These are phyloP conservation scores for Nowickia ferox DNA, from an alignment of 2,888 invertebrate species.

Conservation along the genomic window DNA sequence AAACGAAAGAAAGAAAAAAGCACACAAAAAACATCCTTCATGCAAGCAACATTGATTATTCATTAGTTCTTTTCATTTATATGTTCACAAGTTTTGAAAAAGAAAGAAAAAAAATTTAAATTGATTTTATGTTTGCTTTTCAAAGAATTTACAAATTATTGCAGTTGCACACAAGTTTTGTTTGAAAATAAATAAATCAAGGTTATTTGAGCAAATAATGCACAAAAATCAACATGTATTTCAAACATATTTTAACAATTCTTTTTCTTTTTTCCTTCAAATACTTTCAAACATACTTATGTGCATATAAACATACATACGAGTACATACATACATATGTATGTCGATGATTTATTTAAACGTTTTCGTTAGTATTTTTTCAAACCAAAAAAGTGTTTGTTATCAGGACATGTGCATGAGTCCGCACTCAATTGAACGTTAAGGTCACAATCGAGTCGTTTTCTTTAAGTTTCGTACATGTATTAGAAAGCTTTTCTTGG, in stretches of 20 bases:
- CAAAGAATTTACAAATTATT: conserved; percentile 45
- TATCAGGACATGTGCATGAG: background rate
- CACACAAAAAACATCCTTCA: conserved; percentile 29
- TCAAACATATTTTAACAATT: background rate
- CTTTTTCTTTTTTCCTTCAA: background rate
- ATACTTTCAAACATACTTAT: too few species aligned
- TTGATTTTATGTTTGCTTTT: conserved; percentile 52
- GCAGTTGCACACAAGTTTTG: conserved; percentile 10
- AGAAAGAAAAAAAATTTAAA: background rate
- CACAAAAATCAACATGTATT: conserved; percentile 27
- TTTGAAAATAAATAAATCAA: conserved; percentile 45
- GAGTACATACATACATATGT: too few species aligned
- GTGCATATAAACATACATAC: too few species aligned
- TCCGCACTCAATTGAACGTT: conserved; percentile 9
- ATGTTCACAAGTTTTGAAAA: conserved; percentile 29
- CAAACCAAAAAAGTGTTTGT: conserved; percentile 21
- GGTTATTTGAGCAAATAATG: conserved; percentile 35
- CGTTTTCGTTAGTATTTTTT: background rate
- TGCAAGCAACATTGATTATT: conserved; percentile 12
- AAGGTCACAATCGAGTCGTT: background rate
- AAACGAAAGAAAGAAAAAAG: background rate
- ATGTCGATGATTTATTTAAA: too few species aligned
- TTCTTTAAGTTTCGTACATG: background rate
- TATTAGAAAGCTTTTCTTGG: background rate
- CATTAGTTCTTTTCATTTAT: conserved; percentile 27